Conservation (phyloP, 2,113 vertebrate genomes). For the Delphinus delphis region DNA sequence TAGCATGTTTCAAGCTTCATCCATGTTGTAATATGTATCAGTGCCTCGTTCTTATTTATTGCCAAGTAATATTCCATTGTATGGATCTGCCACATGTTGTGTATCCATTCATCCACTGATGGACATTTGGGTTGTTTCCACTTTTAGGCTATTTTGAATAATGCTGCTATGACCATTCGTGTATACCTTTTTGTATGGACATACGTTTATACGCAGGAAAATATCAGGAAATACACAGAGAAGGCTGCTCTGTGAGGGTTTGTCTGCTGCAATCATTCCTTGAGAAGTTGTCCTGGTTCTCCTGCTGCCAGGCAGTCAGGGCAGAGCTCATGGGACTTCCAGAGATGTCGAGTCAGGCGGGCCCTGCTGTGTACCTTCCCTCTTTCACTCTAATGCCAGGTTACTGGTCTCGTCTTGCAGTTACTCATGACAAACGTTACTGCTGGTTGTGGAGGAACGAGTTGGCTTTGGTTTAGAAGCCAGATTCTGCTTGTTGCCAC, state of each 20-base stretch:
- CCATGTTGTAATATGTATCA: not conserved
- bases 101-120: not conserved
- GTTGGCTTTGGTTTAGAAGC: not conserved
- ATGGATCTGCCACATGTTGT: not conserved
- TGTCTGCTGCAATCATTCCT: not conserved
- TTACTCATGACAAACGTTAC: not conserved
- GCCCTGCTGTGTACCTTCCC: not conserved
- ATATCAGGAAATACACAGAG: not conserved
- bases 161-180: not conserved
- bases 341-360: not conserved
- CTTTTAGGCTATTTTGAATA: not conserved
- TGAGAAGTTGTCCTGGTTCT: not conserved
- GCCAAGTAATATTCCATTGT: not conserved
- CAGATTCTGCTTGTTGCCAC: not conserved
- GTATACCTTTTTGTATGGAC: not conserved
- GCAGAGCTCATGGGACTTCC: not conserved
- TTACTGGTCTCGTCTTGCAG: not conserved
- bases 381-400: not conserved
- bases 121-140: not conserved
- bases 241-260: not conserved
- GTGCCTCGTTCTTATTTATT: not conserved
- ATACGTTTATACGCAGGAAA: not conserved
- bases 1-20: not conserved
- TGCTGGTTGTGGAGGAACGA: not conserved
- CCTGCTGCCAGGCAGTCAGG: not conserved